A percentile compares a stretch with the other conserved stretches of the same genome.
Conservation (phyloP, 1,140 invertebrate species). For the Bathynomus jamesi region DNA sequence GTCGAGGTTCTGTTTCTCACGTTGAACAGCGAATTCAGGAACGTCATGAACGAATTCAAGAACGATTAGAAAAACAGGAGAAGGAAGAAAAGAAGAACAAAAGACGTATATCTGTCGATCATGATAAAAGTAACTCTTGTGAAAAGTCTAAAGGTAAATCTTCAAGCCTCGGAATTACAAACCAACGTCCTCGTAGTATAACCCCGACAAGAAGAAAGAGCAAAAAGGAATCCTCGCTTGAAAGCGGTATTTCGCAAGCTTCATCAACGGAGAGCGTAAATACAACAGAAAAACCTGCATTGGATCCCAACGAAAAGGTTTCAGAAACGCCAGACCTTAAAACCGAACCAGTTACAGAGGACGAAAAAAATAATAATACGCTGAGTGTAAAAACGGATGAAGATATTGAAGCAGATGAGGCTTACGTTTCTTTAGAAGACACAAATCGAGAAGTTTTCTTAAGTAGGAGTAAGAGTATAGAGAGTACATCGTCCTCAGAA, state of each 20-base stretch:
- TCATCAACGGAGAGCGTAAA: slow-evolving; percentile 33
- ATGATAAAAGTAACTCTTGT: not conserved
- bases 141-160: slow-evolving; percentile 12
- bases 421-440: slow-evolving; percentile 34
- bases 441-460: slow-evolving; percentile 23
- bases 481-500: slow-evolving; percentile 25
- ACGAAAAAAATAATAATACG: not conserved
- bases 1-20: slow-evolving; percentile 33
- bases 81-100: slow-evolving; percentile 20
- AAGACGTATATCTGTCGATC: slow-evolving; percentile 12
- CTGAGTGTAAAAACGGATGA: not conserved
- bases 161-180: not conserved
- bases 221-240: slow-evolving; percentile 22
- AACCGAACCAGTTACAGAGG: not conserved
- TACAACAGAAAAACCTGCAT: slow-evolving; percentile 4
- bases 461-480: slow-evolving; percentile 32
- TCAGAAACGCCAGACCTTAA: not conserved
- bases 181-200: slow-evolving; percentile 19
- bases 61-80: slow-evolving; percentile 24
- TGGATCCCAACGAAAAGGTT: not conserved
- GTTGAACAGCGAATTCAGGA: slow-evolving; percentile 35
- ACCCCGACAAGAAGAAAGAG: slow-evolving; percentile 26
- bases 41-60: slow-evolving; percentile 29
- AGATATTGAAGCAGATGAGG: slow-evolving; percentile 27
- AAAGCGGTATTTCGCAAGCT: slow-evolving; percentile 26